phyloP scores from a whole-genome alignment of 2,113 vertebrate genomes.

The Mesembrinibis cayennensis region DNA sequence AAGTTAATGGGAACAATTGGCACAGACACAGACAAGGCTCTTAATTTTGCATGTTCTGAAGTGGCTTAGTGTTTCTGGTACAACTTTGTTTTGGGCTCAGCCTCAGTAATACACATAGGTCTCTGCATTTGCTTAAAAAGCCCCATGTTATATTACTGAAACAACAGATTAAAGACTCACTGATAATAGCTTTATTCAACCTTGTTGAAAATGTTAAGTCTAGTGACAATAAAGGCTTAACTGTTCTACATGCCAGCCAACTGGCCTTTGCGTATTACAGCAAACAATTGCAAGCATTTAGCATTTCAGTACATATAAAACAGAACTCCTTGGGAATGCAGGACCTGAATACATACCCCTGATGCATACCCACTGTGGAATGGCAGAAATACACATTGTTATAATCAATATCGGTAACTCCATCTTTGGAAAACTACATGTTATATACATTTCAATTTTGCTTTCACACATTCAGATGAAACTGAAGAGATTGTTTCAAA shows the following conservation, averaged over 20 bases:
- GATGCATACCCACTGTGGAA: not conserved
- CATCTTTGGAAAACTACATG: not conserved
- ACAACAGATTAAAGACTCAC: conserved; percentile 3
- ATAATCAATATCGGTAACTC: not conserved
- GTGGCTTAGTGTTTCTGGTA: not conserved
- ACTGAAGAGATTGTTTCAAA: not conserved
- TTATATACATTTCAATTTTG: not conserved
- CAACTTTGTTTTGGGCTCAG: conserved; percentile 3
- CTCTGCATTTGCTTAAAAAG: not conserved
- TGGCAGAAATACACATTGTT: not conserved
- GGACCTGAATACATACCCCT: not conserved
- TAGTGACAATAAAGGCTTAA: conserved; percentile 49
- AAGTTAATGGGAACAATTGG: not conserved
- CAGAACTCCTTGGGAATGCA: not conserved
- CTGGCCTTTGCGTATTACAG: not conserved
- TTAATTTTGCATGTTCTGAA: not conserved
- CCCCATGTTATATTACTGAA: not conserved
- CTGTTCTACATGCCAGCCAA: conserved; percentile 25
- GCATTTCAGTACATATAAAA: not conserved
- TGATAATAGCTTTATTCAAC: conserved; percentile 50
- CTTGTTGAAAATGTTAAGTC: conserved; percentile 50
- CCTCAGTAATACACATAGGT: not conserved
- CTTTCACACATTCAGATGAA: not conserved
- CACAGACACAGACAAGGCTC: not conserved
- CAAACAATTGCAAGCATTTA: conserved; percentile 52